Percentiles rank a stretch among this genome's conserved stretches.
These are phyloP conservation scores for Cyanocitta stelleri DNA, from an alignment of 2,113 vertebrate genomes.

Conservation along the genomic window DNA sequence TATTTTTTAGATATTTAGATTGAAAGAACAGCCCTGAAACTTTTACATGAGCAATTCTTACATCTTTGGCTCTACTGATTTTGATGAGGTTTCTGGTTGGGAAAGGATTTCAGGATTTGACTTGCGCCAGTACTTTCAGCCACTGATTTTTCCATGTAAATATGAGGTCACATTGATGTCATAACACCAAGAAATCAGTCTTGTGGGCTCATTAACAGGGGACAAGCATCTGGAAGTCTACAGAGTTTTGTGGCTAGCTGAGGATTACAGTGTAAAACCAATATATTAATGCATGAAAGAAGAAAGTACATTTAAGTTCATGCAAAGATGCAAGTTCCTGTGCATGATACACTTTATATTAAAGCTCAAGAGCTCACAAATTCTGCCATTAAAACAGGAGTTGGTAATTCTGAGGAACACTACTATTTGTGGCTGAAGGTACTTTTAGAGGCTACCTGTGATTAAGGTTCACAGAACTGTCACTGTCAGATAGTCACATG, in stretches of 20 bases:
- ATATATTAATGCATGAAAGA: not conserved
- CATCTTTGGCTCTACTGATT: not conserved
- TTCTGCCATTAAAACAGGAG: not conserved
- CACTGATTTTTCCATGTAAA: not conserved
- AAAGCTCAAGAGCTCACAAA: not conserved
- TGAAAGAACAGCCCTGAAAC: not conserved
- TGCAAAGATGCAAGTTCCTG: not conserved
- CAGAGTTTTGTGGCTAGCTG: not conserved
- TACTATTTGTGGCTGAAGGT: not conserved
- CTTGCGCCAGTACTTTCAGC: not conserved
- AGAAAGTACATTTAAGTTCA: not conserved
- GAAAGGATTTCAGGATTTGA: not conserved
- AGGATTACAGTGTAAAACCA: not conserved
- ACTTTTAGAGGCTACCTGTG: not conserved
- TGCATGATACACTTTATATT: not conserved
- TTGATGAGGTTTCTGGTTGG: not conserved
- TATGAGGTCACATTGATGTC: not conserved
- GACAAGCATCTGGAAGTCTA: not conserved
- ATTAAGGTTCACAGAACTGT: not conserved
- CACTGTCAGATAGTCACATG: not conserved
- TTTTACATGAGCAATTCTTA: not conserved
- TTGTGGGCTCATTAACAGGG: not conserved
- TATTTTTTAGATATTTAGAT: slow-evolving; percentile 1
- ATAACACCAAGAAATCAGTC: not conserved
- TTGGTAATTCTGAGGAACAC: not conserved